Evolutionary conservation across 2,113 vertebrate genomes (phyloP).

Genomic region (Pseudorhombus dupliciocellatus): DNA sequence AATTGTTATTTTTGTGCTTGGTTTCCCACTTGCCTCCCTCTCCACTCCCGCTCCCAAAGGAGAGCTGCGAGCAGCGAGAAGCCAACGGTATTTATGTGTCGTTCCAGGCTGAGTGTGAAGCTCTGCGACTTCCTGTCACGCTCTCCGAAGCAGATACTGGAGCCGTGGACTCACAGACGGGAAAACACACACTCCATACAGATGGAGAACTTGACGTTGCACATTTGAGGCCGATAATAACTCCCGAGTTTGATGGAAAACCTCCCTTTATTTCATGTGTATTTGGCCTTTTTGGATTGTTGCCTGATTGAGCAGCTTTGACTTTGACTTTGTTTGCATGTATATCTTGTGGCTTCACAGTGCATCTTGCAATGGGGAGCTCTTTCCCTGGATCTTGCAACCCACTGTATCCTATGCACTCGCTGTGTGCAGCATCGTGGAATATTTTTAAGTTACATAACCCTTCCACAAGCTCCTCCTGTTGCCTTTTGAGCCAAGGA

Average conservation of each 20-base stretch:
- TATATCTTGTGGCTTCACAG: background rate
- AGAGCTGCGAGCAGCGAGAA: conserved; percentile 33
- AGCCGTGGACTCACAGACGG: conserved; percentile 33
- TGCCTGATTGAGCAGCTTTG: too few species aligned
- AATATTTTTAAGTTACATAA: background rate
- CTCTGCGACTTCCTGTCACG: conserved; percentile 59
- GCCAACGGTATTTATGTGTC: conserved; percentile 48
- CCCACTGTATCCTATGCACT: background rate
- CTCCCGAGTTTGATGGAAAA: too few species aligned
- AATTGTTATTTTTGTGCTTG: conserved; percentile 1
- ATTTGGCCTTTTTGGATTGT: too few species aligned
- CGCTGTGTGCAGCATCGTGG: background rate
- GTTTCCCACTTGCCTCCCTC: conserved; percentile 30
- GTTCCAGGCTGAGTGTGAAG: conserved; percentile 45
- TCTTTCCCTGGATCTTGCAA: too few species aligned
- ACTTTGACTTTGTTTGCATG: too few species aligned
- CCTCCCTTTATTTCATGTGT: too few species aligned
- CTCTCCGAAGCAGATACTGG: conserved; percentile 38
- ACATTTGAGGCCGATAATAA: background rate
- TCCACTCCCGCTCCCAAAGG: conserved; percentile 44
- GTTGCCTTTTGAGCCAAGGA: background rate
- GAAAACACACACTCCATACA: background rate
- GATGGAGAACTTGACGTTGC: too few species aligned
- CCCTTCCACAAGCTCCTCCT: background rate
- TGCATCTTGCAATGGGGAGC: background rate